Evolutionary conservation across 92 coral and sea anemone genomes (phyloP).

Genomic region (Zoanthus solanderi): DNA sequence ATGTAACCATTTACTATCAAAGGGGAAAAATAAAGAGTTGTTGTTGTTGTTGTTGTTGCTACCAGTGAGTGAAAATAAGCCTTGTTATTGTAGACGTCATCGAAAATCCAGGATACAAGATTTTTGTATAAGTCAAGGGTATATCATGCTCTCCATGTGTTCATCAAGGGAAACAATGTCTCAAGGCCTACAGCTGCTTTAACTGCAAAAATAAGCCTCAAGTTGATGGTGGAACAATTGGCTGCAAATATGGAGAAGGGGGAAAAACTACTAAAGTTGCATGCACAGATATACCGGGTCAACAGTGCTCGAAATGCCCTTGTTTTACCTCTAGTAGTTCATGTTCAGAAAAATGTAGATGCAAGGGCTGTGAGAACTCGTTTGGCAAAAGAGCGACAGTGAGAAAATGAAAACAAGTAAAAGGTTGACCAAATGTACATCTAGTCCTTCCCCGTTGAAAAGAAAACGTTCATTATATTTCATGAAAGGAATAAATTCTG

Average conservation of each 20-base stretch:
- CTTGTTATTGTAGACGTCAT: slow-evolving; percentile 30
- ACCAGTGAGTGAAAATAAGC: background rate
- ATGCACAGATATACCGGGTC: slow-evolving; percentile 35
- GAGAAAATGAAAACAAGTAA: background rate
- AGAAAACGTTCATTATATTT: slow-evolving; percentile 33
- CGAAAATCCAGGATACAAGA: slow-evolving; percentile 10
- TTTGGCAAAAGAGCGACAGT: slow-evolving; percentile 27
- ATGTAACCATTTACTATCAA: no score
- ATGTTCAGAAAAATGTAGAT: slow-evolving; percentile 30
- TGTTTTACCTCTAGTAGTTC: slow-evolving; percentile 27
- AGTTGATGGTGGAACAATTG: background rate
- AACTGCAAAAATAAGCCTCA: slow-evolving; percentile 42
- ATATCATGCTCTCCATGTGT: slow-evolving; percentile 50
- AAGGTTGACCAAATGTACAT: slow-evolving; percentile 43
- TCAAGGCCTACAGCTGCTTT: slow-evolving; percentile 47
- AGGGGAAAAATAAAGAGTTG: no score
- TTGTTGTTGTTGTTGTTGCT: background rate
- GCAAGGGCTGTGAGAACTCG: slow-evolving; percentile 37
- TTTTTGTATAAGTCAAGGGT: slow-evolving; percentile 16
- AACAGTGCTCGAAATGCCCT: slow-evolving; percentile 55
- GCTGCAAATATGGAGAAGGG: slow-evolving; percentile 50
- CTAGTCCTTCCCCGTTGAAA: slow-evolving; percentile 30
- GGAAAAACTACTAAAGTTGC: background rate
- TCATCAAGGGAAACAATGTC: slow-evolving; percentile 17
- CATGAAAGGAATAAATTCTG: slow-evolving; percentile 29